Base-by-base conservation (phyloP, 2,797 vertebrate genomes). In the Acestrorhynchus altus region DNA sequence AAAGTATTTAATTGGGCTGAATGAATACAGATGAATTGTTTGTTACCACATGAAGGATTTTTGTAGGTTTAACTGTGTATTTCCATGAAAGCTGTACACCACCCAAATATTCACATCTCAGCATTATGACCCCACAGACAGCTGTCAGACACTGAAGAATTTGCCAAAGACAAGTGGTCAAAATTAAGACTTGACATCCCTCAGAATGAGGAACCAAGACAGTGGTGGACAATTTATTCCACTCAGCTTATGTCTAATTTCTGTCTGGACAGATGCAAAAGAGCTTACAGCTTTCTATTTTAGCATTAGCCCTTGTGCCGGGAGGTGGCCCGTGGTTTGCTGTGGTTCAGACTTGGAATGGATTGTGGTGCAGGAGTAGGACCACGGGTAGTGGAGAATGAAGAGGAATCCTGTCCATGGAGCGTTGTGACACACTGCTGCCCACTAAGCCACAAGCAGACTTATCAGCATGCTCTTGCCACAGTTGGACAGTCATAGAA, bases 201-300 rank as follows among this genome's bases (percentile, higher is more conserved):
- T 22, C 51, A 8, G 44, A 81, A 81, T 66, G 70, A 74, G 42
- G 40, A 77, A 52, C 63, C 40, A 49, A 79, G 69, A 76, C 79
- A 77, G 69, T 59, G 63, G 64, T 72, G 57, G 83, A 65, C 61
- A 70, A 79, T 82, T 82, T 79, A 82, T 83, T 91, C 89, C 90
- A 89, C 86, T 83, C 87, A 90, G 87, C 89, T 90, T 87, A 90
- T 89, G 90, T 77, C 77, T 84, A 77, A 80, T 72, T 79, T 91
- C 91, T 91, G 92, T 88, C 87, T 70, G 87, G 86, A 87, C 91
- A 93, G 86, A 92, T 93, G 92, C 72, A 59, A 84, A 85, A 84
- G 88, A 86, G 90, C 87, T 92, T 90, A 90, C 88, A 87, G 89
- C 64, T 76, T 80, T 60, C 72, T 80, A 77, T 82, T 85, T 83